A percentile compares a stretch with the other conserved stretches of the same genome.
Evolutionary conservation across 2,797 vertebrate genomes (phyloP).

Genomic region (Hydrolagus colliei): DNA sequence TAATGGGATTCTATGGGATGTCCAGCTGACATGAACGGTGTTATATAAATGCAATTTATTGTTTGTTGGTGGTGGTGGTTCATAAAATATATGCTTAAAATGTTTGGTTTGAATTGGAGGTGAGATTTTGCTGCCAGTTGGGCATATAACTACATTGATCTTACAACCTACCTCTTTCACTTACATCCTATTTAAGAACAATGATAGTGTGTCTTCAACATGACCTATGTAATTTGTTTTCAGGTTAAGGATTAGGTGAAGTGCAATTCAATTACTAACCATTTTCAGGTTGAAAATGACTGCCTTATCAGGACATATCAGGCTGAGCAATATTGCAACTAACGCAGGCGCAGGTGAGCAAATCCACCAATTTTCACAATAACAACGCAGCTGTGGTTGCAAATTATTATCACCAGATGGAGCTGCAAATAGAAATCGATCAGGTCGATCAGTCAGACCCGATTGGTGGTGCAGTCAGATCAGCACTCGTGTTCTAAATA

Average conservation of each 20-base stretch:
- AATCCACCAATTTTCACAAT: background rate
- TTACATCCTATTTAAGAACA: background rate
- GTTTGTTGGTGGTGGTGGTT: no score
- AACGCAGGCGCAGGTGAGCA: background rate
- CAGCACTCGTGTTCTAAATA: no score
- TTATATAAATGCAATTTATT: no score
- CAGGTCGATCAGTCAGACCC: no score
- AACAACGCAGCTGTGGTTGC: background rate
- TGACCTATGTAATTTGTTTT: background rate
- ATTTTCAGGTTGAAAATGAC: background rate
- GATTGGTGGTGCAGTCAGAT: no score
- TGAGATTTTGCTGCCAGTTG: background rate
- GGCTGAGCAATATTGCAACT: background rate
- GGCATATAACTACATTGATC: background rate
- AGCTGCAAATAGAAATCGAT: background rate
- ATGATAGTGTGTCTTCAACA: background rate
- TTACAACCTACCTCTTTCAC: background rate
- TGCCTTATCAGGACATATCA: background rate
- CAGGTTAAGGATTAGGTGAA: background rate
- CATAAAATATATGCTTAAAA: background rate
- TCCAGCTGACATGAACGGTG: no score
- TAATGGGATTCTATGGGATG: background rate
- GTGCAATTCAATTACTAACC: background rate
- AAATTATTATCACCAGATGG: slow-evolving; percentile 1
- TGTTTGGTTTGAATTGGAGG: background rate